phyloP scores from a whole-genome alignment of 1,140 invertebrate genomes.

The Drosophila bifasciata region DNA sequence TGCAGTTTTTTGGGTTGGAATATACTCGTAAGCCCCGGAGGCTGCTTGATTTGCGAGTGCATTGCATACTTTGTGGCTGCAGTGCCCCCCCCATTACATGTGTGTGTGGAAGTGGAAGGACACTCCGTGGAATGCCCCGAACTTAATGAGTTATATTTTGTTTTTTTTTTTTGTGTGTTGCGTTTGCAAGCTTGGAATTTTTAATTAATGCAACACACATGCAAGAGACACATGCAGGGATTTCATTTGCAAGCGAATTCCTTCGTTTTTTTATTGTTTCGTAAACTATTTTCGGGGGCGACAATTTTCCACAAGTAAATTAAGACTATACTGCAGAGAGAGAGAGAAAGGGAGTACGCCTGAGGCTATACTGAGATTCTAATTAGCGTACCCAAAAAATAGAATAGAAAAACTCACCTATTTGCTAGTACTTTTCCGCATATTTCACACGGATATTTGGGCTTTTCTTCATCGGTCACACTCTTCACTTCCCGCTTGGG shows the following conservation, averaged over 20 bases:
- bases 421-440: constrained; percentile 87
- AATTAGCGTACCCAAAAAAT: constrained; percentile 32
- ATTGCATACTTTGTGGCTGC: constrained; percentile 75
- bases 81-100: constrained; percentile 36
- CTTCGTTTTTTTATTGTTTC: constrained; percentile 41
- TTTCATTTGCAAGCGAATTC: constrained; percentile 60
- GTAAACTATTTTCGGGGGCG: constrained; percentile 39
- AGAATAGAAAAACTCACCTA: constrained; percentile 85
- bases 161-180: constrained; percentile 42
- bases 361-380: constrained; percentile 35
- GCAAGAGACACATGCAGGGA: constrained; percentile 25
- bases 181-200: constrained; percentile 67
- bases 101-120: neutral
- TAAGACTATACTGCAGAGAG: neutral
- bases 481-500: neutral
- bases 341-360: constrained; percentile 9
- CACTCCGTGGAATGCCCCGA: constrained; percentile 61
- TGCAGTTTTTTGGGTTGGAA: constrained; percentile 64
- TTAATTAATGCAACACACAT: constrained; percentile 73
- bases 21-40: constrained; percentile 39
- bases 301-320: constrained; percentile 53
- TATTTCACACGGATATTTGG: constrained; percentile 85
- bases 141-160: constrained; percentile 73
- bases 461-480: neutral
- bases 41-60: constrained; percentile 82